Conservation (phyloP, 2,888 invertebrate species). For the Sipha maydis region DNA sequence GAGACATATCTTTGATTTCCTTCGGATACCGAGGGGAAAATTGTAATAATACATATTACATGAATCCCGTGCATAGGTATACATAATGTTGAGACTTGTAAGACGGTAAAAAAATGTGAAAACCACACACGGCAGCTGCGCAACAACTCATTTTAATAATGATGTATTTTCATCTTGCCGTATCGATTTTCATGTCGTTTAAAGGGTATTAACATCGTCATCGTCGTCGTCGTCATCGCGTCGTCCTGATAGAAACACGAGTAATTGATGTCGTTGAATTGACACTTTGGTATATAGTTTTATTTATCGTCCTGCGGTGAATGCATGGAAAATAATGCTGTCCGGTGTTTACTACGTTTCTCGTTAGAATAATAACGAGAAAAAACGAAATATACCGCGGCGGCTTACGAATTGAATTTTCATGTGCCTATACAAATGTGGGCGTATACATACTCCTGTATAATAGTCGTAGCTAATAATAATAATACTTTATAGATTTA, state of each 20-base stretch:
- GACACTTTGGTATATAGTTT: neutral
- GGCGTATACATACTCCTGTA: neutral
- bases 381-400: neutral
- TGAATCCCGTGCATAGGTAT: neutral
- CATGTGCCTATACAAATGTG: too few relatives aligned
- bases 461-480: neutral
- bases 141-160: slow-evolving; percentile 31
- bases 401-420: neutral
- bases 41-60: slow-evolving; percentile 38
- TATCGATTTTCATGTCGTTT: slow-evolving; percentile 54
- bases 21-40: slow-evolving; percentile 26
- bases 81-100: neutral
- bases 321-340: neutral
- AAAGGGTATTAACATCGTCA: slow-evolving; percentile 46
- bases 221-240: neutral
- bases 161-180: slow-evolving; percentile 21
- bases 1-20: slow-evolving; percentile 36
- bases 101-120: neutral
- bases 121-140: slow-evolving; percentile 17
- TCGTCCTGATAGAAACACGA: neutral
- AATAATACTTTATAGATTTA: too few relatives aligned
- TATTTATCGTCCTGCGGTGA: neutral
- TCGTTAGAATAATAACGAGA: neutral
- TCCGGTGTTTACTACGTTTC: too few relatives aligned
- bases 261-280: slow-evolving; percentile 19